A percentile compares a stretch with the other conserved stretches of the same genome.
Evolutionary conservation across 2,888 invertebrate genomes (phyloP).

Genomic region (Apodemia zela): DNA sequence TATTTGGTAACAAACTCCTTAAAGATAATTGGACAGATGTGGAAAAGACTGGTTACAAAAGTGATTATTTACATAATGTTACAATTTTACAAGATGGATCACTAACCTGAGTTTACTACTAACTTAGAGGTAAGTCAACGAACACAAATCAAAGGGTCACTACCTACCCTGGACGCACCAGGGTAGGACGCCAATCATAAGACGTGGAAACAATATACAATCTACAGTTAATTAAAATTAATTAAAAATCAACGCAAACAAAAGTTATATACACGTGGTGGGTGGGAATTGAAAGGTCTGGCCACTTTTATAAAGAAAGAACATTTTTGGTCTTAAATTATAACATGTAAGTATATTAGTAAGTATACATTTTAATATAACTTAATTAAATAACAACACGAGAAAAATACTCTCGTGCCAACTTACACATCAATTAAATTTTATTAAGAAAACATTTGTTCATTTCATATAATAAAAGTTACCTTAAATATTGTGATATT

Average conservation of each 20-base stretch:
- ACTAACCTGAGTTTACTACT: constrained; percentile 64
- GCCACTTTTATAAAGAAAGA: constrained; percentile 54
- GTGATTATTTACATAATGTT: constrained; percentile 65
- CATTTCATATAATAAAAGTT: constrained; percentile 3
- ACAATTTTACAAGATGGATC: constrained; percentile 47
- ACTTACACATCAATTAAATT: constrained; percentile 3
- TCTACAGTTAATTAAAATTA: constrained; percentile 49
- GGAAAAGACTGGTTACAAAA: constrained; percentile 45
- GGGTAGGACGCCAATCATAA: constrained; percentile 28
- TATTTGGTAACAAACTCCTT: constrained; percentile 79
- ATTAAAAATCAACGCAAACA: constrained; percentile 49
- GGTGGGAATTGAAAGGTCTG: constrained; percentile 64
- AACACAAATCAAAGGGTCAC: constrained; percentile 26
- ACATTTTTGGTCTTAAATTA: constrained; percentile 49
- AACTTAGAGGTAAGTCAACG: constrained; percentile 43
- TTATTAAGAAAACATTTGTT: constrained; percentile 12
- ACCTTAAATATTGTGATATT: constrained; percentile 12
- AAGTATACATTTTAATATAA: too few species aligned
- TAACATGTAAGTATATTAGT: constrained; percentile 33
- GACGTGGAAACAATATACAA: constrained; percentile 47
- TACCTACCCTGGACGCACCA: neutral
- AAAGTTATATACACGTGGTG: constrained; percentile 67
- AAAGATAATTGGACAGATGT: constrained; percentile 48
- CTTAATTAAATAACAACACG: too few species aligned
- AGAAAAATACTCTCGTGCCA: neutral